Conservation (phyloP, 2,113 vertebrate genomes). For the Oryzias celebensis region DNA sequence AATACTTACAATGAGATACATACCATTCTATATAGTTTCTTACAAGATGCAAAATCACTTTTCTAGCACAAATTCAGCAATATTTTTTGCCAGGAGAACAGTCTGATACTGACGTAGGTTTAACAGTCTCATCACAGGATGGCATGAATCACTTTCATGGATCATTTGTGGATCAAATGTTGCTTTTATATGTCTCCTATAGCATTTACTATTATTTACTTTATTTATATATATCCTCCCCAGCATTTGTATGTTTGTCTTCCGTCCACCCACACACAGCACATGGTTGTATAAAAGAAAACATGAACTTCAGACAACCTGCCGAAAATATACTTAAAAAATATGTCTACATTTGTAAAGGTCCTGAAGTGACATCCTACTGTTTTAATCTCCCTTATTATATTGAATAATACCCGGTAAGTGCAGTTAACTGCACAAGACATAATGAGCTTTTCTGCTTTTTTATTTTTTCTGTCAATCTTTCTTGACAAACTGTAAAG, state of each 20-base stretch:
- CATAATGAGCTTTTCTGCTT: slow-evolving; percentile 17
- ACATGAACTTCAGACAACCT: slow-evolving; percentile 12
- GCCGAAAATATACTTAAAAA: neutral
- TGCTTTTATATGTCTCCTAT: slow-evolving; percentile 12
- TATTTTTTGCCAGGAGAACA: too few relatives aligned
- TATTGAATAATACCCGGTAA: neutral
- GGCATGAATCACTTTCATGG: neutral
- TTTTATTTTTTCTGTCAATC: slow-evolving; percentile 4
- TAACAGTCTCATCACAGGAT: neutral
- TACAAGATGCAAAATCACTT: neutral
- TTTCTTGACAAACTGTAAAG: too few relatives aligned
- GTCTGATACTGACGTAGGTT: too few relatives aligned
- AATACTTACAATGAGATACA: too few relatives aligned
- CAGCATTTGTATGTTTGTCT: slow-evolving; percentile 3
- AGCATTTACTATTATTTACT: slow-evolving; percentile 11
- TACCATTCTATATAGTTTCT: neutral
- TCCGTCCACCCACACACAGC: slow-evolving; percentile 29
- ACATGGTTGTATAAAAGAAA: slow-evolving; percentile 56
- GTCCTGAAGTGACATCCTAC: neutral
- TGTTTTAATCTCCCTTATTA: slow-evolving; percentile 13
- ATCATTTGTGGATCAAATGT: neutral
- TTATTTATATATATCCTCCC: slow-evolving; percentile 25
- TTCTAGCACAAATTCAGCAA: too few relatives aligned
- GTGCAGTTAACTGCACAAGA: slow-evolving; percentile 14
- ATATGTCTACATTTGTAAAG: slow-evolving; percentile 7